Evolutionary conservation across 2,113 vertebrate genomes (phyloP).

Genomic region (Collichthys lucidus): DNA sequence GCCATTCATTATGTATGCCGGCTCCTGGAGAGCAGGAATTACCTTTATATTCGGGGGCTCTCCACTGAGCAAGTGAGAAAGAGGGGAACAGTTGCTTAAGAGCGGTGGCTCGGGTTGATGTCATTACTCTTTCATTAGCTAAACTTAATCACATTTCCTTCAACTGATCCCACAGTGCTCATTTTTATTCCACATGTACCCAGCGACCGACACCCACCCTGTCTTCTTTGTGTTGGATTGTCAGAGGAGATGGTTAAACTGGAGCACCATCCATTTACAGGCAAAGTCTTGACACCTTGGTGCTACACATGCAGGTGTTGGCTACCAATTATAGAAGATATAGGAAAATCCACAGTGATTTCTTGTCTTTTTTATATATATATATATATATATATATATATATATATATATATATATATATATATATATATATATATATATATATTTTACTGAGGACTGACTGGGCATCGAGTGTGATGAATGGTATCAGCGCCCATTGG

Average conservation of each 20-base stretch:
- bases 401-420: too few relatives aligned
- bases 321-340: neutral
- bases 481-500: too few relatives aligned
- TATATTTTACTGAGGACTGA: neutral
- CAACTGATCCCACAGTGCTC: neutral
- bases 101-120: slow-evolving; percentile 30
- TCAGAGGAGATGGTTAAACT: neutral
- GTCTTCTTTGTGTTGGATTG: neutral
- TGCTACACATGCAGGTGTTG: neutral
- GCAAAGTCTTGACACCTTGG: neutral
- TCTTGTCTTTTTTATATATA: neutral
- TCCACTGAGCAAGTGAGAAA: slow-evolving; percentile 27
- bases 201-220: too few relatives aligned
- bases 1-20: slow-evolving; percentile 54
- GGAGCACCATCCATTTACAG: neutral
- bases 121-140: slow-evolving; percentile 56
- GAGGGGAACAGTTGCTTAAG: slow-evolving; percentile 1
- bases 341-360: neutral
- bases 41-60: slow-evolving; percentile 32
- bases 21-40: slow-evolving; percentile 40
- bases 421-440: too few relatives aligned
- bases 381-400: too few relatives aligned
- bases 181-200: neutral
- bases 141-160: slow-evolving; percentile 37
- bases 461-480: neutral